These are phyloP conservation scores for Sciaenops ocellatus DNA, from an alignment of 2,797 vertebrate species.

Conservation along the genomic window DNA sequence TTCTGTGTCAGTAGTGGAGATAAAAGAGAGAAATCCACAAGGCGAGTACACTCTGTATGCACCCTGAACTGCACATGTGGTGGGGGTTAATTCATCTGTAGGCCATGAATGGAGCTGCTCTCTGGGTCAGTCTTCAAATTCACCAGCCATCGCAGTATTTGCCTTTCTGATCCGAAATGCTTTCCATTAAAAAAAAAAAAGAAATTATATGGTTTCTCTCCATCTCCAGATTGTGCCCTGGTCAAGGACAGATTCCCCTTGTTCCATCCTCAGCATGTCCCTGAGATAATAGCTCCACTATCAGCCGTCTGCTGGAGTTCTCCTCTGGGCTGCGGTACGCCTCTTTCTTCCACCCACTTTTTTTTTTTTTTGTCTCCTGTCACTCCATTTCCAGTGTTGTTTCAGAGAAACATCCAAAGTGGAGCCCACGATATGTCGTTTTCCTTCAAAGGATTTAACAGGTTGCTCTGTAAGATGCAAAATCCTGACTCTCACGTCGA, in stretches of 20 bases:
- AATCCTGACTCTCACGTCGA: constrained; percentile 28
- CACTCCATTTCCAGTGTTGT: constrained; percentile 15
- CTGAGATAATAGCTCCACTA: constrained; percentile 37
- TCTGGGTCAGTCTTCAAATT: constrained; percentile 32
- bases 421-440: background rate
- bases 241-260: constrained; percentile 32
- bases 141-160: constrained; percentile 3
- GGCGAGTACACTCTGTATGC: background rate
- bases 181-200: constrained; percentile 4
- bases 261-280: constrained; percentile 42
- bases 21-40: constrained; percentile 41
- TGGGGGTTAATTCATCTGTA: constrained; percentile 18
- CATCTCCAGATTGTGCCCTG: constrained; percentile 22
- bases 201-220: constrained; percentile 21
- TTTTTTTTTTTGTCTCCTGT: constrained; percentile 23
- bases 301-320: constrained; percentile 33
- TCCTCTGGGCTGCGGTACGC: constrained; percentile 3
- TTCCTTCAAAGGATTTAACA: constrained; percentile 23
- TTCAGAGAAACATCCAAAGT: background rate
- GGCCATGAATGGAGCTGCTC: constrained; percentile 12
- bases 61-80: constrained; percentile 6
- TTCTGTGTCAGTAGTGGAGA: constrained; percentile 14
- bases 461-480: constrained; percentile 14
- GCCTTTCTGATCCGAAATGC: background rate
- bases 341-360: constrained; percentile 8